phyloP scores from a whole-genome alignment of 2,797 vertebrate species.

The Garrulus glandarius region DNA sequence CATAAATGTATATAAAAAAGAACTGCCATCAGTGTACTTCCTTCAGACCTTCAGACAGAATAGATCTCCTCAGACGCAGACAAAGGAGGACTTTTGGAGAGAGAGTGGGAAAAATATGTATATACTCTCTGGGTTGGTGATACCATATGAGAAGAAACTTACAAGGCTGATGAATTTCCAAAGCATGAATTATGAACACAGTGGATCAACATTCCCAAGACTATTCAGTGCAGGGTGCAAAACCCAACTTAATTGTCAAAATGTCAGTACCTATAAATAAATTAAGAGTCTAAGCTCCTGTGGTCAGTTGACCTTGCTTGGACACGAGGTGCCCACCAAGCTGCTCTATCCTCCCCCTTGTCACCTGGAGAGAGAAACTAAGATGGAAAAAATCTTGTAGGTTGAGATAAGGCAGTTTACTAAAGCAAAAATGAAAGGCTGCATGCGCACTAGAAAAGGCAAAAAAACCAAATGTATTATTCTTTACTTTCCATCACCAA shows the following conservation, averaged over 20 bases:
- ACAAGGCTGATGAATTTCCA: not conserved
- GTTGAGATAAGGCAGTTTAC: not conserved
- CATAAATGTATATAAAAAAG: not conserved
- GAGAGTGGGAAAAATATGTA: accelerated
- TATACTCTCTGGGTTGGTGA: not conserved
- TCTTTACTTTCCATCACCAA: not conserved
- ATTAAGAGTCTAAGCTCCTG: not conserved
- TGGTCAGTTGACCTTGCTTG: not conserved
- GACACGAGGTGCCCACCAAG: not conserved
- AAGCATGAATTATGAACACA: accelerated
- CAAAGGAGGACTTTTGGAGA: not conserved
- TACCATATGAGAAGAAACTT: not conserved
- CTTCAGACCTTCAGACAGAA: not conserved
- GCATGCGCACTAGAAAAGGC: accelerated
- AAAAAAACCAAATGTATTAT: not conserved
- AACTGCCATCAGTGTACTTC: not conserved
- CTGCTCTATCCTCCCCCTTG: not conserved
- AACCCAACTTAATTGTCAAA: not conserved
- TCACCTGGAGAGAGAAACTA: not conserved
- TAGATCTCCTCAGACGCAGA: not conserved
- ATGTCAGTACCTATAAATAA: not conserved
- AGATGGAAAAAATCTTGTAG: not conserved
- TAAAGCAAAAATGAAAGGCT: not conserved
- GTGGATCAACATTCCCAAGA: not conserved
- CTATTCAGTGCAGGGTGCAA: not conserved